Base-by-base conservation (phyloP, 1,140 invertebrate species). In the Chironomus striatipennis region DNA sequence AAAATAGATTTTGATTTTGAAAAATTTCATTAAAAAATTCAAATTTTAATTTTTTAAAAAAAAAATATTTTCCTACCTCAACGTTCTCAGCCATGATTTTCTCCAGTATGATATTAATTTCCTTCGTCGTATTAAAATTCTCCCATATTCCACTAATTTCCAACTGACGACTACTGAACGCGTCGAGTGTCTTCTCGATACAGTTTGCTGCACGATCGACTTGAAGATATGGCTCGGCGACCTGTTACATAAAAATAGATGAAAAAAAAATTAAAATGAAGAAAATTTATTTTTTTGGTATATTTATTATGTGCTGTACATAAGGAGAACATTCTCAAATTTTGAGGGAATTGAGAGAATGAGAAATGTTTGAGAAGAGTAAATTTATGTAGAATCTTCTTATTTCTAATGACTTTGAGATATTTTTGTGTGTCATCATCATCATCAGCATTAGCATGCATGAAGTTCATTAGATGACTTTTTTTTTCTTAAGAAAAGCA, bases 181-280 rank as follows among this genome's bases (percentile, higher is more conserved):
- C 87, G 78, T 91, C 88, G 76, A 93, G 81, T 67, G 91, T 85
- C 17, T 87, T 87, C 80, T 92, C 87, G 65, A 93, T 88, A 78
- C 88, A 90, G 67, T 87, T 80, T 77, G 88, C 84, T 75, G 92
- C 89, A 79, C 87, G 85, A 75, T 88, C 86, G 74, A 90, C 85
- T 81, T 93, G 90, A 76, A 95, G 85, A 84, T 91, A 88, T 64
- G 88, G 87, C 82, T 94, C 92, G 76, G 87, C 86, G 78, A 89
- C 87, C 91, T 93, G 79, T 75, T 82, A 81, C 78, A 79, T 80
- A 79, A 70, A 70, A 81, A 80, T 78, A 80, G 75, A 77, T 75
- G 78, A 74, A 78, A 74, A 77, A 77, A 74, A 77, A 76, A 78
- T 79, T 78, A 76, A 15, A 72, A 21, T 47, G 9, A 47, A 12